A percentile compares a stretch with the other conserved stretches of the same genome.
Conservation (phyloP, 2,113 vertebrate species). For the Silurus glanis region DNA sequence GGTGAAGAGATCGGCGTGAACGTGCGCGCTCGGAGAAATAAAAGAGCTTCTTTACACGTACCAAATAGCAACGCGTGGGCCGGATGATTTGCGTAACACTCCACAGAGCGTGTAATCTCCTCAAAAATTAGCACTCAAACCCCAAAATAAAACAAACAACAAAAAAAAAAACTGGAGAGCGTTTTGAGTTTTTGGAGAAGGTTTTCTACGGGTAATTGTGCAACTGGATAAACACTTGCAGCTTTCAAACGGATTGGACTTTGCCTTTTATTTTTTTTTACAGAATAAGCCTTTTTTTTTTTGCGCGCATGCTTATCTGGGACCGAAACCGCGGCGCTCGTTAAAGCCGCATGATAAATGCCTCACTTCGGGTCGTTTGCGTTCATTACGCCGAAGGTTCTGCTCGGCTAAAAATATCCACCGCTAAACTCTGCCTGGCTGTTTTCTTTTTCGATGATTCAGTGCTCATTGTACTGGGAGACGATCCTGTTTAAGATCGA, state of each 20-base stretch:
- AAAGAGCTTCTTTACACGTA: neutral
- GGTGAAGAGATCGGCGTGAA: constrained; percentile 24
- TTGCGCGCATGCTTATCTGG: constrained; percentile 43
- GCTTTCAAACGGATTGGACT: constrained; percentile 23
- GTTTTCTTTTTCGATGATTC: constrained; percentile 60
- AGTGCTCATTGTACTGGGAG: constrained; percentile 38
- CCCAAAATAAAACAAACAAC: constrained; percentile 9
- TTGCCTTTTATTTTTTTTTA: constrained; percentile 37
- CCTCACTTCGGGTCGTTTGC: constrained; percentile 65
- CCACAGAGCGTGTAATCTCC: constrained; percentile 62
- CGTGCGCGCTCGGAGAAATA: neutral
- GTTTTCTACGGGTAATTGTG: constrained; percentile 68
- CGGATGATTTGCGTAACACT: constrained; percentile 63
- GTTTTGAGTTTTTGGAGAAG: constrained; percentile 72
- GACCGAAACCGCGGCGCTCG: constrained; percentile 52
- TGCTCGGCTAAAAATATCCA: constrained; percentile 65
- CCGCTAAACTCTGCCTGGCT: constrained; percentile 51
- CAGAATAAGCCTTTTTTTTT: constrained; percentile 28
- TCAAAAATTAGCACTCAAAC: constrained; percentile 28
- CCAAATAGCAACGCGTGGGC: constrained; percentile 61
- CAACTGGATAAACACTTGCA: constrained; percentile 68
- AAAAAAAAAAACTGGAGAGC: constrained; percentile 45
- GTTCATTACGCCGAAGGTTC: constrained; percentile 64
- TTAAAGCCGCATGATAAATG: constrained; percentile 53
- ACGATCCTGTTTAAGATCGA: constrained; percentile 50